Evolutionary conservation across 1,140 invertebrate species (phyloP), one percentile per base, ranked within the genome.

Genomic region (Hycleus phaleratus): DNA sequence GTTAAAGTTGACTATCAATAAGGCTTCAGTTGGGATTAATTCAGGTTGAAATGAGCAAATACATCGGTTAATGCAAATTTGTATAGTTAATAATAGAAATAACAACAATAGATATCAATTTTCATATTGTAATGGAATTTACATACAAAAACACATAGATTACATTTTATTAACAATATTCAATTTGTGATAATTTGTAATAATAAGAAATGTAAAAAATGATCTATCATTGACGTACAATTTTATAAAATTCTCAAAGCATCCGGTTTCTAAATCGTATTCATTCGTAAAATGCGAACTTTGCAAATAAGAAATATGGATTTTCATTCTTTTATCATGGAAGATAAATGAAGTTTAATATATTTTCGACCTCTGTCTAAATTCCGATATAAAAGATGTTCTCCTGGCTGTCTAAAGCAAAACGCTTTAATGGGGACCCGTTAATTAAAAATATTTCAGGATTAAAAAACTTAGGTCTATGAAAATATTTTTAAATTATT

Each of bases 271-370:
- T 39, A 49, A 18, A 49, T 56, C 54, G 54, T 48, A 40, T 56
- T 56, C 54, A 56, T 56, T 56, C 54, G 54, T 48, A 56, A 56
- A 56, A 47, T 49, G 54, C 54, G 46, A 46, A 56, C 46, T 56
- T 48, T 47, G 54, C 54, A 48, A 56, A 47, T 56, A 56, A 56
- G 54, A 56, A 56, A 56, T 56, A 56, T 56, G 54, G 54, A 56
- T 56, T 56, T 56, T 46, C 39, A 56, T 56, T 56, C 54, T 56
- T 56, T 56, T 46, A 56, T 56, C 40, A 48, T 46, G 26, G 54
- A 43, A 56, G 54, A 56, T 56, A 56, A 56, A 56, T 56, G 46
- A 56, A 56, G 54, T 56, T 56, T 56, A 56, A 56, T 56, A 56
- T 56, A 56, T 56, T 56, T 32, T 56, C 38, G 54, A 40, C 12